phyloP scores from a whole-genome alignment of 2,113 vertebrate genomes.

The Neogale vison region DNA sequence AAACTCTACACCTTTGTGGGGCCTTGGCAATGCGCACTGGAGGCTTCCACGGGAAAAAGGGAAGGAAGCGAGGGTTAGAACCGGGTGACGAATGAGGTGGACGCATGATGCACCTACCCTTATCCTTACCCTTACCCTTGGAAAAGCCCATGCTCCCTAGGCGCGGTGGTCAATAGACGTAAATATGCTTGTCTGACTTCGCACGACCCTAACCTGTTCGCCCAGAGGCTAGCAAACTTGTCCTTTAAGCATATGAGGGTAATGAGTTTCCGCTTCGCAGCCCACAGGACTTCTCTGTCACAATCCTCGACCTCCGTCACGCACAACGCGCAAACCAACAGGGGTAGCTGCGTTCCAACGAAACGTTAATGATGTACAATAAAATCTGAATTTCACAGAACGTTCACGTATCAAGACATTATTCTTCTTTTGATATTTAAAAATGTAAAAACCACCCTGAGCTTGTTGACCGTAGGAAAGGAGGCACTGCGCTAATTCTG shows the following conservation, averaged over 20 bases:
- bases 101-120: fast-evolving
- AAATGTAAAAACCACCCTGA: background rate
- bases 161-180: no score
- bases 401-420: background rate
- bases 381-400: background rate
- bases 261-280: no score
- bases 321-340: fast-evolving
- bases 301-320: fast-evolving
- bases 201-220: background rate
- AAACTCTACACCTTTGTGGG: background rate
- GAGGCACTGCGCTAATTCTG: background rate
- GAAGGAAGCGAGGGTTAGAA: background rate
- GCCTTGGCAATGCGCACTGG: background rate
- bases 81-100: background rate
- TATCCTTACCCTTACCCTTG: no score
- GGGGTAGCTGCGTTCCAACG: fast-evolving
- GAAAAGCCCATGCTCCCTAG: fast-evolving
- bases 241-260: background rate
- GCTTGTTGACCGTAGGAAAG: background rate
- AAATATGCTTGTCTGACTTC: fast-evolving
- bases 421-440: background rate
- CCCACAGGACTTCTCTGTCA: background rate
- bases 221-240: no score
- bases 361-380: background rate
- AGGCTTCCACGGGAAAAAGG: background rate